Evolutionary conservation across 1,140 invertebrate genomes (phyloP), one percentile per base, ranked within the genome.

Genomic region (Pygmarrhopalites habei): DNA sequence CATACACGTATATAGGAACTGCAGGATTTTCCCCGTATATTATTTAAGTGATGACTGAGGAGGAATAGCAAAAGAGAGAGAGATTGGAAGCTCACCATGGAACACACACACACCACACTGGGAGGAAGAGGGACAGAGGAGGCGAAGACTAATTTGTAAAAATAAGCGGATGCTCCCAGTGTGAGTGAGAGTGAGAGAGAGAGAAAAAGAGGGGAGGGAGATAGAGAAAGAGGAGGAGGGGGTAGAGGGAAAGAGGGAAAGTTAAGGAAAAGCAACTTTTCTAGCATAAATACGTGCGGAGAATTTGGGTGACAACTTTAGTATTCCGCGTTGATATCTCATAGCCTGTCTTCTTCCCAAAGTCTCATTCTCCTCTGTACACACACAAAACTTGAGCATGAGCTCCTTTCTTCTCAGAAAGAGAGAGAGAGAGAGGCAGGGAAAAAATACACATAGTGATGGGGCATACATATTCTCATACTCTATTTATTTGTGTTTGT

Each of bases 261-360:
- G 21, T 52, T 12, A 47, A 53, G 46, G 51, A 52, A 66, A 66
- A 61, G 60, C 25, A 63, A 59, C 61, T 60, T 70, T 65, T 60
- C 57, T 52, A 61, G 58, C 58, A 70, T 62, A 64, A 70, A 65
- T 67, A 70, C 69, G 69, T 70, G 69, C 65, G 58, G 49, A 56
- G 69, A 70, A 70, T 70, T 70, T 67, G 65, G 69, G 69, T 70
- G 69, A 70, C 69, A 70, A 39, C 67, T 67, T 70, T 68, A 67
- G 66, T 70, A 68, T 67, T 70, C 66, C 53, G 65, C 64, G 52
- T 68, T 64, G 55, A 64, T 66, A 67, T 64, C 58, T 56, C 47
- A 53, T 28, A 19, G 28, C 52, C 30, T 47, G 44, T 47, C 17
- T n/a, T 25, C 44, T 47, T 7, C 23, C 44, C 17, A 25, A 47